Evolutionary conservation across 1,140 invertebrate species (phyloP).

Genomic region (Conus betulinus): DNA sequence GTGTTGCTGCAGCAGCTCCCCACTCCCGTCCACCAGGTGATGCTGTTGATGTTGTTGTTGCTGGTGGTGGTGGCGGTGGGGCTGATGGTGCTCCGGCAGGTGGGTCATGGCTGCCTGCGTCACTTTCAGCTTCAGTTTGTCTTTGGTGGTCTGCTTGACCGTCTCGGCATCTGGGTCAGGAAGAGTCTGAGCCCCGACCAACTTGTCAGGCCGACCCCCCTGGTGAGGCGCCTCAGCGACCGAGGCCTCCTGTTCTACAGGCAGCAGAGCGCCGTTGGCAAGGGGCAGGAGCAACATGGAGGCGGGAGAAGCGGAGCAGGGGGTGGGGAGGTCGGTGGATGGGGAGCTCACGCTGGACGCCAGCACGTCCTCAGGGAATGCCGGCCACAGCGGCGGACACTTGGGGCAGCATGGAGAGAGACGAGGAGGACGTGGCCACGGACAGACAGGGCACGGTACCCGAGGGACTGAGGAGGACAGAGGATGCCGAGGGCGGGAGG

Average conservation of each 20-base stretch:
- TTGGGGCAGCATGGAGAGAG: background rate
- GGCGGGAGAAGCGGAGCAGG: background rate
- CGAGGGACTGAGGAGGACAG: background rate
- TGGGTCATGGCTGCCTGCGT: slow-evolving; percentile 37
- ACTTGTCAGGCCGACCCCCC: background rate
- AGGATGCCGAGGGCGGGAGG: background rate
- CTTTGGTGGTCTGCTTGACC: slow-evolving; percentile 34
- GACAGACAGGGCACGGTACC: background rate
- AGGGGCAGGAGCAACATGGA: background rate
- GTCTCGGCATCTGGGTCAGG: slow-evolving; percentile 16
- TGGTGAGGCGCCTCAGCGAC: background rate
- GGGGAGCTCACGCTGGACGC: background rate
- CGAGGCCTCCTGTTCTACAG: background rate
- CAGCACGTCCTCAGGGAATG: slow-evolving; percentile 4
- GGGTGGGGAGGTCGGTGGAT: background rate
- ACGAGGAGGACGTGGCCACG: background rate
- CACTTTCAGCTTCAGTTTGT: slow-evolving; percentile 28
- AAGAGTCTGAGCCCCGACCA: slow-evolving; percentile 35
- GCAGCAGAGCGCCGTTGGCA: background rate
- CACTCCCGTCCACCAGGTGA: background rate
- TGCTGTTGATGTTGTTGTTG: slow-evolving; percentile 37
- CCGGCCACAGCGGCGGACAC: background rate
- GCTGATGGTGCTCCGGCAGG: slow-evolving; percentile 22
- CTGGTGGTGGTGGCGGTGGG: slow-evolving; percentile 25
- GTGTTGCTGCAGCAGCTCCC: slow-evolving; percentile 3